phyloP scores from a whole-genome alignment of 2,113 vertebrate species.

The Nibea albiflora region DNA sequence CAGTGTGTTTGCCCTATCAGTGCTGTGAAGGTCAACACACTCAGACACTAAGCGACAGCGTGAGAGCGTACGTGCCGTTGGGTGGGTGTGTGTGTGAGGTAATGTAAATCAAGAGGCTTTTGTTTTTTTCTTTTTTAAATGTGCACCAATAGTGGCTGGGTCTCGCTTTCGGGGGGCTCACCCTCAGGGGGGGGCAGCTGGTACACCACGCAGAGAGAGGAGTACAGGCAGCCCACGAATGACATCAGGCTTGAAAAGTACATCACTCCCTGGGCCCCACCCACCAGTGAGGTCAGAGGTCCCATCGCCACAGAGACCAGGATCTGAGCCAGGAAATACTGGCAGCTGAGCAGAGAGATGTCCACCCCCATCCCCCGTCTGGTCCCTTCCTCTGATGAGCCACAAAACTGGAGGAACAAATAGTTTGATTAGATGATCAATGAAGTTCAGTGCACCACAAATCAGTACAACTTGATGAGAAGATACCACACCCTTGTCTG shows the following conservation, averaged over 20 bases:
- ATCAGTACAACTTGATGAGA: background rate
- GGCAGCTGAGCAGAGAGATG: slow-evolving; percentile 97
- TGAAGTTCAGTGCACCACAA: background rate
- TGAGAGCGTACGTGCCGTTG: slow-evolving; percentile 26
- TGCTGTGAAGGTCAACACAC: slow-evolving; percentile 59
- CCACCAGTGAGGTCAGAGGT: slow-evolving; percentile 93
- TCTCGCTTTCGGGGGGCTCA: slow-evolving; percentile 88
- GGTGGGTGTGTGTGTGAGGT: slow-evolving; percentile 49
- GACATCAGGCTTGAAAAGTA: slow-evolving; percentile 96
- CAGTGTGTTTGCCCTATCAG: slow-evolving; percentile 48
- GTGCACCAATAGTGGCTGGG: slow-evolving; percentile 89
- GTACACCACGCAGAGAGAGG: slow-evolving; percentile 94
- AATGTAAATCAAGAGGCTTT: background rate
- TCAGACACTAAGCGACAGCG: slow-evolving; percentile 49
- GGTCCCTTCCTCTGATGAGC: slow-evolving; percentile 88
- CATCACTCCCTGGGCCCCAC: slow-evolving; percentile 96
- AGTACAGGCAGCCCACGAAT: slow-evolving; percentile 95
- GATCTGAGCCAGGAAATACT: slow-evolving; percentile 98
- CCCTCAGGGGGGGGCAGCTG: slow-evolving; percentile 89
- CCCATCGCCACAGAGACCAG: slow-evolving; percentile 95
- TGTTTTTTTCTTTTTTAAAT: background rate
- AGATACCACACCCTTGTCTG: background rate
- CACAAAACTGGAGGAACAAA: slow-evolving; percentile 87
- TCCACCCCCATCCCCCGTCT: slow-evolving; percentile 95
- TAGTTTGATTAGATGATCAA: background rate